phyloP scores from a whole-genome alignment of 2,113 vertebrate genomes.

The Coptodon bakossiorum region DNA sequence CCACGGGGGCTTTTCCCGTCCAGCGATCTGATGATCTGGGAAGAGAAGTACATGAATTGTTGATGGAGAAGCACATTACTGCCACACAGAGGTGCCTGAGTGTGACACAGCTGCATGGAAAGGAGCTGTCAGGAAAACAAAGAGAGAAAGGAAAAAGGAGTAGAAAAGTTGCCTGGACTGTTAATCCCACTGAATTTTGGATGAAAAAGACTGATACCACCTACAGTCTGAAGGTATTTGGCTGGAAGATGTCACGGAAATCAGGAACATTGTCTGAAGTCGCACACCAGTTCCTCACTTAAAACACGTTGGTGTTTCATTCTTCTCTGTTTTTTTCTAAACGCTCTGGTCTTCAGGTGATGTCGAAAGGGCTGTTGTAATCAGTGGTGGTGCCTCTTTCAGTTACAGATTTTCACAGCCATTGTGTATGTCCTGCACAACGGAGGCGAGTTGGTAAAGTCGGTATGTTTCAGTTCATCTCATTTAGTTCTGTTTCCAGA shows the following conservation, averaged over 20 bases:
- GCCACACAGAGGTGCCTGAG: background rate
- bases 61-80: background rate
- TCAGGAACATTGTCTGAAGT: background rate
- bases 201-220: background rate
- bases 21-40: background rate
- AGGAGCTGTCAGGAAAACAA: background rate
- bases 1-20: conserved; percentile 20
- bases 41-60: conserved; percentile 3
- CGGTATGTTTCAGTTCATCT: background rate
- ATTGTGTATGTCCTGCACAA: background rate
- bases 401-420: background rate
- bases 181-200: background rate
- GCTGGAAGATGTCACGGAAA: background rate
- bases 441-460: background rate
- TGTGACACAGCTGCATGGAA: background rate
- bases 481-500: background rate
- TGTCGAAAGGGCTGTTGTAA: background rate
- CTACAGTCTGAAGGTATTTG: background rate
- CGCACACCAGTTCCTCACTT: background rate
- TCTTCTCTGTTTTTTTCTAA: background rate
- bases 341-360: background rate
- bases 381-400: background rate
- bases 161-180: background rate
- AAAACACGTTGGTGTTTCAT: background rate
- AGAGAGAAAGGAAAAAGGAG: background rate